Base-by-base conservation (phyloP, 2,113 vertebrate species). In the Marcusenius ussheri region DNA sequence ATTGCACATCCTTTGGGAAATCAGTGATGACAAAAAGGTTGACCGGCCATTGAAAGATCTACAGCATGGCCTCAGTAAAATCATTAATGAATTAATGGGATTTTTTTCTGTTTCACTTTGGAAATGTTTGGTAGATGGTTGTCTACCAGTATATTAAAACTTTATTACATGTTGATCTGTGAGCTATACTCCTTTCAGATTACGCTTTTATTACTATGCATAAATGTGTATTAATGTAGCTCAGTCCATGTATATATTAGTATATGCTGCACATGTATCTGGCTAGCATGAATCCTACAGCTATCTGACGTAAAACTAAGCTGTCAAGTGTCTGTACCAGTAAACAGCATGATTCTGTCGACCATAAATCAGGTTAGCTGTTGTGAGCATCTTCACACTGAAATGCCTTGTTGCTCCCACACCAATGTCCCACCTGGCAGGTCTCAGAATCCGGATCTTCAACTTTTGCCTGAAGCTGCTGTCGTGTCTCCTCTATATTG, bases 391-490 rank as follows among this genome's bases (percentile, higher is more conserved):
- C 27, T 3, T 35, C 70, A 39, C 27, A 35, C 31, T 39, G 11
- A 77, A 39, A 35, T 35, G 70, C 15, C 70, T 77, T 39, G 4
- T 17, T 35, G 8, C 35, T 31, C 74, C 5, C 74, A 17, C 31
- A 42, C 35, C 35, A 42, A 80, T 80, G 35, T 80, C 35, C 31
- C 90, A 39, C 50, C 6, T 88, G 35, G 0, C 94, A 99, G 98
- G 98, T 92, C 95, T 99, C 92, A 95, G 98, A 95, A 99, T 99
- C 90, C 97, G 98, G 27, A 95, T 99, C 89, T 98, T 99, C 95
- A 99, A 98, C 95, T 98, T 99, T 93, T 98, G 97, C 0, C 94
- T 99, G 94, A 99, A 99, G 96, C 96, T 99, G 47, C 96, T 99
- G 89, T 98, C 98, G 90, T 99, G 98, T 88, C 96, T 95, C 50